These are phyloP conservation scores for Tholera decimalis DNA, from an alignment of 2,888 invertebrate species.

Conservation along the genomic window DNA sequence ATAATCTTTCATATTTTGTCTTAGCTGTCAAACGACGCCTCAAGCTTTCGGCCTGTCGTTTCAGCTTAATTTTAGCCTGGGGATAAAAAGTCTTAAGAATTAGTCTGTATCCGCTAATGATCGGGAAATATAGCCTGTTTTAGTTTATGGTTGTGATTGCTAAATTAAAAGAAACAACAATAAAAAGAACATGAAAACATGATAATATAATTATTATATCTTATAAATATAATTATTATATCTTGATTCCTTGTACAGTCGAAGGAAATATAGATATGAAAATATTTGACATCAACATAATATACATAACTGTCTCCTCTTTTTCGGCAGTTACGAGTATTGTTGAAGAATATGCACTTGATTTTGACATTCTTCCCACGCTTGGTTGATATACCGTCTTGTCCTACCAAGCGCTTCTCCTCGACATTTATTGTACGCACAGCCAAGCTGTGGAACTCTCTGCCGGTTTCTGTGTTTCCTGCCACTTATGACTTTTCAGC, in stretches of 20 bases:
- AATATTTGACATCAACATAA: not conserved
- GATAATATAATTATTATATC: no score
- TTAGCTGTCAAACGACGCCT: constrained; percentile 79
- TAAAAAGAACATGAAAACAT: not conserved
- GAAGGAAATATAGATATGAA: not conserved
- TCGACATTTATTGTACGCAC: no score
- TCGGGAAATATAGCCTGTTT: constrained; percentile 15
- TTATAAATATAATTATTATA: no score
- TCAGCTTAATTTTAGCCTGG: constrained; percentile 43
- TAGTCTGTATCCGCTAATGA: constrained; percentile 46
- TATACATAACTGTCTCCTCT: no score
- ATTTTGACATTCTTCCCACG: no score
- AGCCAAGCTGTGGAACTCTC: no score
- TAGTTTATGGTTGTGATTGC: not conserved
- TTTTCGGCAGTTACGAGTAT: not conserved
- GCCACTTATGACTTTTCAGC: no score
- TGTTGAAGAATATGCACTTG: no score
- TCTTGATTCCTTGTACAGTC: not conserved
- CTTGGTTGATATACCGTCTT: no score
- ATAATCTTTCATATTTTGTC: constrained; percentile 90
- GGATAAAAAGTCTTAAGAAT: constrained; percentile 37
- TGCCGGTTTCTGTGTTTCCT: no score
- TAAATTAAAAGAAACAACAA: not conserved
- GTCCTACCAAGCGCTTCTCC: no score
- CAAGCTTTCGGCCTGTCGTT: constrained; percentile 59